Percentiles rank a stretch among this genome's conserved stretches.
Conservation (phyloP, 2,113 vertebrate species). For the Hepsetus odoe region DNA sequence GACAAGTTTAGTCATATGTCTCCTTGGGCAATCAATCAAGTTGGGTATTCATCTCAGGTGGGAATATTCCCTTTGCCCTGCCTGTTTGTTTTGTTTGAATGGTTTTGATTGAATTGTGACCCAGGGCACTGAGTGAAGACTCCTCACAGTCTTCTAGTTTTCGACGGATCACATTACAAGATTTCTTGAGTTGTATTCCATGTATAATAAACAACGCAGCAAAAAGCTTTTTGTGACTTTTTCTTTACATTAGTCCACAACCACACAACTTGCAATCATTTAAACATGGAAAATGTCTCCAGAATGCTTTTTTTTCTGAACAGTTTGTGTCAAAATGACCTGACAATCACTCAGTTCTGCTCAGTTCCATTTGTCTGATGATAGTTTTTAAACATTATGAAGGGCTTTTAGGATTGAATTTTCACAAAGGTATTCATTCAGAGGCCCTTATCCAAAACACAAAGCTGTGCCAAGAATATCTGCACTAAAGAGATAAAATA, state of each 20-base stretch:
- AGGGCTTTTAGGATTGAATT: not conserved
- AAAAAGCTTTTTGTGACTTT: not conserved
- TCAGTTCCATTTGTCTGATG: not conserved
- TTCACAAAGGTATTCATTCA: not conserved
- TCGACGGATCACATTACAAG: conserved; percentile 30
- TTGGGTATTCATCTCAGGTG: conserved; percentile 7
- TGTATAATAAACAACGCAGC: not conserved
- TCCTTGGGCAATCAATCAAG: conserved; percentile 29
- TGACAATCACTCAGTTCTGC: not conserved
- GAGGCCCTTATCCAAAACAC: conserved; percentile 6
- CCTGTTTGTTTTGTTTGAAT: conserved; percentile 31
- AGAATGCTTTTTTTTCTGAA: not conserved
- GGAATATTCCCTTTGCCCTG: conserved; percentile 21
- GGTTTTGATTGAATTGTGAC: conserved; percentile 34
- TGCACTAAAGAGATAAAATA: not conserved
- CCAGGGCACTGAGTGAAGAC: conserved; percentile 24
- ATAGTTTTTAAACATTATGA: not conserved
- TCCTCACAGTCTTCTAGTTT: not conserved
- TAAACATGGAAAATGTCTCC: not conserved
- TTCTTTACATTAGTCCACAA: conserved; percentile 3
- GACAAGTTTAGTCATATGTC: conserved; percentile 25
- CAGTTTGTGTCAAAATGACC: not conserved
- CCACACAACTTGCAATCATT: not conserved
- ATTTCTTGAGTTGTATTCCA: not conserved
- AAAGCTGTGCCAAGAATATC: not conserved